phyloP scores from a whole-genome alignment of 2,888 invertebrate species.

The Congeria kusceri region DNA sequence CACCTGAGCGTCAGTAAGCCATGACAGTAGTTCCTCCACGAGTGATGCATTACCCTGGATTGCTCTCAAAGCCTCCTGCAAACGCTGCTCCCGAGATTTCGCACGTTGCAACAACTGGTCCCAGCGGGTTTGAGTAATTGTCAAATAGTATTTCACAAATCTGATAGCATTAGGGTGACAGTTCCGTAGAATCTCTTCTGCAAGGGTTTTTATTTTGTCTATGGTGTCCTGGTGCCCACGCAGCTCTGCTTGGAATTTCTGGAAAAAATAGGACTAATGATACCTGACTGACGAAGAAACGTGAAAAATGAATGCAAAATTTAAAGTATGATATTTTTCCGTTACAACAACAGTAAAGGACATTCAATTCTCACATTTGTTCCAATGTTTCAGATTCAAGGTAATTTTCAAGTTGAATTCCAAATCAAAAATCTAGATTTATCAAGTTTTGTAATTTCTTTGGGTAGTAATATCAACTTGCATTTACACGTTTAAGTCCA shows the following conservation, averaged over 20 bases:
- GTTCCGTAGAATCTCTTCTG: conserved; percentile 82
- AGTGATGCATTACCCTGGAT: conserved; percentile 84
- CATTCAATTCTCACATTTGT: too few species aligned
- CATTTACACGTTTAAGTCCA: too few species aligned
- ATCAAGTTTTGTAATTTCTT: too few species aligned
- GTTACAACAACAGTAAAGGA: too few species aligned
- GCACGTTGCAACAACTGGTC: conserved; percentile 80
- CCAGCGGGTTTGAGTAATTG: conserved; percentile 85
- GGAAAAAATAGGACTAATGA: conserved; percentile 26
- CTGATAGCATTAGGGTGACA: conserved; percentile 85
- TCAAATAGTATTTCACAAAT: conserved; percentile 85
- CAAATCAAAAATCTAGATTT: too few species aligned
- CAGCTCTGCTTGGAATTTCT: conserved; percentile 84
- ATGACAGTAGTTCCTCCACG: conserved; percentile 83
- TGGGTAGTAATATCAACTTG: too few species aligned
- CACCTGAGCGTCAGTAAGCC: conserved; percentile 83
- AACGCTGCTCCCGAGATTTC: conserved; percentile 76
- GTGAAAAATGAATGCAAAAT: too few species aligned
- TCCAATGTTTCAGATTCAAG: too few species aligned
- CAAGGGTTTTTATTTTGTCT: conserved; percentile 82
- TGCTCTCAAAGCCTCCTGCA: conserved; percentile 82
- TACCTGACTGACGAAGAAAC: too few species aligned
- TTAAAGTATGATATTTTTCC: too few species aligned
- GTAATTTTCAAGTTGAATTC: too few species aligned
- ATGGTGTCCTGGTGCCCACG: conserved; percentile 82